A percentile compares a stretch with the other conserved stretches of the same genome.
These are phyloP conservation scores for Hyles lineata DNA, from an alignment of 2,888 invertebrate species.

Conservation along the genomic window DNA sequence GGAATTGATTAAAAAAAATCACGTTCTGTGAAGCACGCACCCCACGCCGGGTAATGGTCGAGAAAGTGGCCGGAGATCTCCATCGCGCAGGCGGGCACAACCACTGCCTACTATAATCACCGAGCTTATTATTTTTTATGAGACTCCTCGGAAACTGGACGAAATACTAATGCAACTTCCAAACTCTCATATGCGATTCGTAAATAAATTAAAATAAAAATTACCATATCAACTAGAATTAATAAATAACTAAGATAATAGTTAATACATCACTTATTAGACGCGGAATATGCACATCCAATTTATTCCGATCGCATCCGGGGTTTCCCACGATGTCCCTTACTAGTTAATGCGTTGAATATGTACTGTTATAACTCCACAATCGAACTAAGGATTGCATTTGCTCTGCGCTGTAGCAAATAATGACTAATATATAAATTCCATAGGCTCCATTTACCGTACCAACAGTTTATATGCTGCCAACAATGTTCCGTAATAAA, in stretches of 20 bases:
- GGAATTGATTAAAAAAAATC: conserved; percentile 53
- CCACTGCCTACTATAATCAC: conserved; percentile 65
- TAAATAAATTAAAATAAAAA: neutral
- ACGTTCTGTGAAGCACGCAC: conserved; percentile 50
- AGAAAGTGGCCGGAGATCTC: conserved; percentile 71
- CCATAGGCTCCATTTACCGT: neutral
- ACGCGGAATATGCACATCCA: neutral
- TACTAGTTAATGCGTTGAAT: conserved; percentile 1
- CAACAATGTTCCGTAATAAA: neutral
- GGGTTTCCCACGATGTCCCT: conserved; percentile 13
- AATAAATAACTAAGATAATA: neutral
- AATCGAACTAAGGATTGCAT: neutral
- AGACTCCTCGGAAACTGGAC: conserved; percentile 57
- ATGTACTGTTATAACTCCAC: neutral
- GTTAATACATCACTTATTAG: neutral
- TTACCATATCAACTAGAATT: neutral
- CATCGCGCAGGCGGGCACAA: conserved; percentile 57
- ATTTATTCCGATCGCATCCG: conserved; percentile 21
- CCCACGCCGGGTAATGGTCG: conserved; percentile 57
- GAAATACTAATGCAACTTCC: neutral
- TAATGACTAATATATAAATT: neutral
- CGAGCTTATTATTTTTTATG: conserved; percentile 82
- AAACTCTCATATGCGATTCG: neutral
- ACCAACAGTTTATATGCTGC: conserved; percentile 3
- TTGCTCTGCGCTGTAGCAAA: neutral